These are phyloP conservation scores for Xenopus tropicalis DNA, from an alignment of 2,113 vertebrate genomes.

Conservation along the genomic window UCB_Xtro_10.0 CM004448.2:112926001-112926500, in stretches of 20 bases:
- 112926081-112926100: too few relatives aligned
- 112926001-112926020: too few relatives aligned
- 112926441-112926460: constrained; percentile 62
- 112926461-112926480: constrained; percentile 65
- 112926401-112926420: constrained; percentile 69
- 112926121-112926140: too few relatives aligned
- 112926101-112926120: too few relatives aligned
- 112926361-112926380: constrained; percentile 77
- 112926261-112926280: constrained; percentile 57
- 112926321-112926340: constrained; percentile 74
- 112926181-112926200: constrained; percentile 84
- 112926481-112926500: constrained; percentile 74
- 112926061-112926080: too few relatives aligned
- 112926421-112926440: constrained; percentile 65
- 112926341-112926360: constrained; percentile 64
- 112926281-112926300: constrained; percentile 75
- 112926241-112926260: constrained; percentile 96
- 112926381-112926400: constrained; percentile 70
- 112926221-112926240: constrained; percentile 73
- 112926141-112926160: too few relatives aligned
- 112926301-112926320: constrained; percentile 78
- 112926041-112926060: too few relatives aligned
- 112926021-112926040: too few relatives aligned
- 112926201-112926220: constrained; percentile 82
- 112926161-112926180: constrained; percentile 52